These are phyloP conservation scores for Saccostrea cuccullata DNA, from an alignment of 1,140 invertebrate species.

Conservation along the genomic window DNA sequence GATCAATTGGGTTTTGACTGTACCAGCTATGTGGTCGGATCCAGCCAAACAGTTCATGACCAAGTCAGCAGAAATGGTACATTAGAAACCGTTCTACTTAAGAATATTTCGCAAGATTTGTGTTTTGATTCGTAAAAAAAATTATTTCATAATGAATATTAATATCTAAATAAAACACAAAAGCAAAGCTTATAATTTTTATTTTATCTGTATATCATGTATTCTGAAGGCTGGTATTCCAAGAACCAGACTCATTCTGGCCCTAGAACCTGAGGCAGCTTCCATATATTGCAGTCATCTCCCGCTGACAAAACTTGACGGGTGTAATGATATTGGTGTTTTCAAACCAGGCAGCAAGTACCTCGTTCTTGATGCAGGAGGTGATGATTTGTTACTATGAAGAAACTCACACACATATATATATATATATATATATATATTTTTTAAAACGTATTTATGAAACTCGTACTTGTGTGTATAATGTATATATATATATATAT, in stretches of 20 bases:
- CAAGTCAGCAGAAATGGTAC: not conserved
- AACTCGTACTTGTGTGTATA: not conserved
- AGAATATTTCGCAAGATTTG: too few relatives aligned
- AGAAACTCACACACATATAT: too few relatives aligned
- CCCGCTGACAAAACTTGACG: not conserved
- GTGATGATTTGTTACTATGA: slow-evolving; percentile 37
- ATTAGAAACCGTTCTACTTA: too few relatives aligned
- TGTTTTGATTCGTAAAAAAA: too few relatives aligned
- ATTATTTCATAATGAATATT: too few relatives aligned
- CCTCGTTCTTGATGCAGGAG: slow-evolving; percentile 43
- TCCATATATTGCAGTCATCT: slow-evolving; percentile 51
- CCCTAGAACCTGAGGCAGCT: slow-evolving; percentile 55
- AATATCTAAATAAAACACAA: too few relatives aligned
- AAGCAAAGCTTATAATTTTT: not conserved
- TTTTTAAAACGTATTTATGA: too few relatives aligned
- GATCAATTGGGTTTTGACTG: not conserved
- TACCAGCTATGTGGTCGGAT: slow-evolving; percentile 12
- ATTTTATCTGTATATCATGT: not conserved
- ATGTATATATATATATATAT: too few relatives aligned
- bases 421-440: too few relatives aligned
- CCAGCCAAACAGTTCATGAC: slow-evolving; percentile 17
- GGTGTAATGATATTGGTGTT: not conserved
- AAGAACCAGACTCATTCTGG: slow-evolving; percentile 42
- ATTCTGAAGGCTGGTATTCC: slow-evolving; percentile 43
- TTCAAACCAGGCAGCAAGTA: slow-evolving; percentile 40